Evolutionary conservation across 2,888 invertebrate genomes (phyloP), one percentile per base, ranked within the genome.

Genomic region (Cryptocheilus praepositus): DNA sequence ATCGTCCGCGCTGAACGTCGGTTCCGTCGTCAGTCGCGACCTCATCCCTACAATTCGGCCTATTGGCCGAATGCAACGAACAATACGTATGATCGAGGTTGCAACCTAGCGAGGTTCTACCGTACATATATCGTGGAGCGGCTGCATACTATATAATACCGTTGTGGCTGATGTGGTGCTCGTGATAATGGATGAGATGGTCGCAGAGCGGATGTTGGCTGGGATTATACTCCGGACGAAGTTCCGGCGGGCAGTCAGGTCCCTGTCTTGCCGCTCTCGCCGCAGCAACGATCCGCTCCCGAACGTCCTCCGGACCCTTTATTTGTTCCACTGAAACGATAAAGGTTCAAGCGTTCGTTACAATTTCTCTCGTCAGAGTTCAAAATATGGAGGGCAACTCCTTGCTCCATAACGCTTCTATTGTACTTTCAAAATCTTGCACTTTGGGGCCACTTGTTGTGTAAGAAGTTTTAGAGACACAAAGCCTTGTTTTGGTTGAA

Each of bases 281-380:
- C 36, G 94, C 93, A 57, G 91, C 89, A 56, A 94, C 91, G 65
- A 94, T 92, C 84, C 92, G 92, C 80, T 93, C 93, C 77, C 92
- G 90, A 79, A 92, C 90, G 83, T 94, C 94, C 64, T 91, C 90
- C 78, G 92, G 91, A 60, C 93, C 93, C 88, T 94, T 94, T 60
- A 94, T 91, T 90, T 94, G 93, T 88, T 95, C 94, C 91, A 95
- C 94, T 94, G 87, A 44, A 89, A 83, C 44, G 55, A 44, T n/a
- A 64, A 21, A 22, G 22, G 21, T 52, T 13, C 19, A 21, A 19
- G 52, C 8, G 52, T 3, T 13, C 11, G 21, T 1, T 52, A 19
- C 15, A 21, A 52, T 52, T 36, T 36, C 36, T 2, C 2, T 2
- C 3, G 5, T 2, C 3, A 7, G 8, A 36, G 11, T 36, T 36